A percentile compares a stretch with the other conserved stretches of the same genome.
Evolutionary conservation across 2,113 vertebrate genomes (phyloP).

Genomic region (Alethe castanea): DNA sequence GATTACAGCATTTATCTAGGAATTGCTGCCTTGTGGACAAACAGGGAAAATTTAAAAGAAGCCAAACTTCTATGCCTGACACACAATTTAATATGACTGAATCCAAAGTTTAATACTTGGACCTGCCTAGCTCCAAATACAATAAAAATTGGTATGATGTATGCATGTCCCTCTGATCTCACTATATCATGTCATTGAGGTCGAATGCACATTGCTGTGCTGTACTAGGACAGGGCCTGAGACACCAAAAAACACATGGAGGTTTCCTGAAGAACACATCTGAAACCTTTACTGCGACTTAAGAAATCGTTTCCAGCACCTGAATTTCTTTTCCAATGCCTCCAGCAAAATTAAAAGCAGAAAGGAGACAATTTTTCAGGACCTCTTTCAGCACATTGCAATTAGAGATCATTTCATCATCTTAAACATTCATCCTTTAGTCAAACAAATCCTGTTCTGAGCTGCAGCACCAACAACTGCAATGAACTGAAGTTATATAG

Average conservation of each 20-base stretch:
- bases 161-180: not conserved
- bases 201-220: not conserved
- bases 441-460: slow-evolving; percentile 15
- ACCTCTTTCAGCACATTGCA: slow-evolving; percentile 31
- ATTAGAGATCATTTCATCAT: slow-evolving; percentile 32
- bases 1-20: not conserved
- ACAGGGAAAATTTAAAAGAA: not conserved
- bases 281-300: not conserved
- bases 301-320: not conserved
- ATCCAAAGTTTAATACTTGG: not conserved
- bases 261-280: not conserved
- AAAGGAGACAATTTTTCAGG: slow-evolving; percentile 19
- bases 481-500: not conserved
- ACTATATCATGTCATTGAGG: fast-evolving
- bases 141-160: not conserved
- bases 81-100: not conserved
- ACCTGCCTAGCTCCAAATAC: not conserved
- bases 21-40: not conserved
- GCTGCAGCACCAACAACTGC: not conserved
- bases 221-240: not conserved
- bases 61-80: not conserved
- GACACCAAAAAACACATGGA: not conserved
- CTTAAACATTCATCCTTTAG: not conserved
- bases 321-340: slow-evolving; percentile 41
- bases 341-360: slow-evolving; percentile 42